Conservation (phyloP, 2,888 invertebrate genomes). For the Erebia aethiops region DNA sequence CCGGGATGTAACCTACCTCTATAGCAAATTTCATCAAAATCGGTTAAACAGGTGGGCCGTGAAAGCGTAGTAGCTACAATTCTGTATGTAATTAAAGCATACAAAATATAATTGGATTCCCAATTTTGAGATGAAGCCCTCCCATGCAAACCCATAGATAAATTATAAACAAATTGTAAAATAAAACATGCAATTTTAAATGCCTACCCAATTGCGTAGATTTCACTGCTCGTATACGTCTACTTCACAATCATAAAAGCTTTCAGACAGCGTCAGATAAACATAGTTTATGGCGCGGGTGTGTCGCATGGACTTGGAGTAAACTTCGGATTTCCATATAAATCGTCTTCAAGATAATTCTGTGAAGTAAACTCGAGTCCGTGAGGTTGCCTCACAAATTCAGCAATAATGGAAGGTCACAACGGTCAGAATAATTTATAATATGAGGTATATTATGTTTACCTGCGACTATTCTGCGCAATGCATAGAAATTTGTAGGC, state of each 20-base stretch:
- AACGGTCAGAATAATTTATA: slow-evolving; percentile 27
- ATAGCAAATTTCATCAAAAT: no score
- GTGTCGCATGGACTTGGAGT: slow-evolving; percentile 37
- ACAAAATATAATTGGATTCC: no score
- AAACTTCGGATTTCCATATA: slow-evolving; percentile 54
- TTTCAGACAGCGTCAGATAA: slow-evolving; percentile 35
- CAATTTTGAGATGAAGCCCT: no score
- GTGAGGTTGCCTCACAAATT: slow-evolving; percentile 51
- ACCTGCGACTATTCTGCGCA: neutral
- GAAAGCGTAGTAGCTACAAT: no score
- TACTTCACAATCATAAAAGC: slow-evolving; percentile 27
- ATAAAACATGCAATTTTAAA: neutral
- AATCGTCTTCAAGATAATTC: slow-evolving; percentile 57
- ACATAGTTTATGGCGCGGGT: slow-evolving; percentile 35
- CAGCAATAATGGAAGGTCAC: slow-evolving; percentile 56
- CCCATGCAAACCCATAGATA: no score
- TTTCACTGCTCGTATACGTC: slow-evolving; percentile 1
- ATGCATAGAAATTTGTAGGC: no score
- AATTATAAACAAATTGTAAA: neutral
- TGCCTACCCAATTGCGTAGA: neutral
- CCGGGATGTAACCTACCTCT: no score
- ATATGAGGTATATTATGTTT: slow-evolving; percentile 18
- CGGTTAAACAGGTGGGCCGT: no score
- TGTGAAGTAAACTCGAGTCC: slow-evolving; percentile 51
- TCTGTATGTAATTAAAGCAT: no score